Percentiles rank a stretch among this genome's conserved stretches.
These are phyloP conservation scores for Noctua comes DNA, from an alignment of 2,888 invertebrate genomes.

Conservation along the genomic window DNA sequence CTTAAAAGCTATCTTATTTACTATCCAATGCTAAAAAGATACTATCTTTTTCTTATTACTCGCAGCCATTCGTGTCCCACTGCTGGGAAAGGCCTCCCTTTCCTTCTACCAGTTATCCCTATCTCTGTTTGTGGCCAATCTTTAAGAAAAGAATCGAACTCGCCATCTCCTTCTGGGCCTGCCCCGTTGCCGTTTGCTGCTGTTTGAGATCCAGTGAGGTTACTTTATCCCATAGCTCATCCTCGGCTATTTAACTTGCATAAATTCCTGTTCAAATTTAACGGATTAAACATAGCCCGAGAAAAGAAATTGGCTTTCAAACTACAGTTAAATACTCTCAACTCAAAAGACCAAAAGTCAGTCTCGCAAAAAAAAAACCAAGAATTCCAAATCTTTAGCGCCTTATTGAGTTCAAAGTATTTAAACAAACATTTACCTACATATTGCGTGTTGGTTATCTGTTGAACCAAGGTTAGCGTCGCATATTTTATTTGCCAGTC, in stretches of 20 bases:
- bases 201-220: not conserved
- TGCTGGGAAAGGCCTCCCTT: not conserved
- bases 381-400: constrained; percentile 2
- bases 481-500: constrained; percentile 40
- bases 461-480: constrained; percentile 51
- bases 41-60: not conserved
- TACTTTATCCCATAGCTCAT: not conserved
- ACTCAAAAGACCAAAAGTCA: not conserved
- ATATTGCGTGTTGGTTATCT: constrained; percentile 54
- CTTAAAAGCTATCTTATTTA: not conserved
- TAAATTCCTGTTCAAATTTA: not conserved
- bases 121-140: not conserved
- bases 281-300: not conserved
- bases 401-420: constrained; percentile 29
- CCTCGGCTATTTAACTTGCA: not conserved
- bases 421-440: constrained; percentile 45
- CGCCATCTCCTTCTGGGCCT: not conserved
- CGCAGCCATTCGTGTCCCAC: not conserved
- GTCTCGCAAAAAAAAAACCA: not conserved
- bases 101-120: not conserved
- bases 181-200: not conserved
- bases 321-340: not conserved
- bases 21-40: not conserved
- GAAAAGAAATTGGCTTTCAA: not conserved
- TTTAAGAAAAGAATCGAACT: not conserved